Evolutionary conservation across 2,113 vertebrate genomes (phyloP), one percentile per base, ranked within the genome.

Genomic region (Pelobates fuscus): DNA sequence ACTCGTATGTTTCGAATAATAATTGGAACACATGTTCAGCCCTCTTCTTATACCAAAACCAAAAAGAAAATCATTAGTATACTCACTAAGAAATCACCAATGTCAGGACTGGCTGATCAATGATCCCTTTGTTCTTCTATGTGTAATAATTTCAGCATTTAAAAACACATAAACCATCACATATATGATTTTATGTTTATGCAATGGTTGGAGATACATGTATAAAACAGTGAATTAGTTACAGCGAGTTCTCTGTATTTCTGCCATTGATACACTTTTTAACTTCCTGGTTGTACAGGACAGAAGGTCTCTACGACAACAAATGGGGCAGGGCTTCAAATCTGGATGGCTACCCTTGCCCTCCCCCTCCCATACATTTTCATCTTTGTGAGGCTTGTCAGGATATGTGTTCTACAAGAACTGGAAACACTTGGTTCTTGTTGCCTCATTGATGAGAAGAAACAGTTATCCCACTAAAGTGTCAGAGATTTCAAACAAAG

Each of bases 271-370:
- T 8, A 27, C 21, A 25, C 71, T 65, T 63, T 75, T 67, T 55
- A 75, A 75, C 72, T 67, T 75, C 72, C 72, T 75, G 72, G 63
- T 67, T 67, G 0, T 37, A 3, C 44, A 2, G 11, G 67, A 3
- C 44, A 2, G 11, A 63, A 23, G 17, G 6, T 10, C 21, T 8
- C 18, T 4, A 0, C 3, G 18, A 0, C 52, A 1, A 8, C 18
- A 15, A 21, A 41, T 29, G 3, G 59, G 61, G 76, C 52, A 12
- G 63, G 54, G 65, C 60, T 0, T 37, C 5, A 37, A n/a, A n/a
- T n/a, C n/a, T n/a, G n/a, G n/a, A n/a, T n/a, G n/a, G n/a, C n/a
- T n/a, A n/a, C n/a, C n/a, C n/a, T n/a, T n/a, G n/a, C n/a, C n/a
- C n/a, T n/a, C 62, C 11, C 41, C 2, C 67, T 11, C 3, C 46